Base-by-base conservation (phyloP, 37 sponge, comb jelly and placozoan genomes). In the Aphrocallistes beatrix region DNA sequence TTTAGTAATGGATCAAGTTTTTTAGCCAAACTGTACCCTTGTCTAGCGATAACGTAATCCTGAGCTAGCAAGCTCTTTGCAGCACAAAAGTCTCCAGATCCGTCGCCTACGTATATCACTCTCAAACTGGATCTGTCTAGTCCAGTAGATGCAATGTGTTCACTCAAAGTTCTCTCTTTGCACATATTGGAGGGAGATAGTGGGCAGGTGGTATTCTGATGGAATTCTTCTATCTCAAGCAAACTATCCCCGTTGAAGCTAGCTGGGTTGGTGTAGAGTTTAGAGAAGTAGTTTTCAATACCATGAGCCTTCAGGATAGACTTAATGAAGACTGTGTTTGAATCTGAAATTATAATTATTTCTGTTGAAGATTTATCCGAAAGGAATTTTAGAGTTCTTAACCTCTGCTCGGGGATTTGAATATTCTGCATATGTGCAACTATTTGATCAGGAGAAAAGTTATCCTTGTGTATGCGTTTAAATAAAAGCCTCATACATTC, bases 51-150 rank as follows among this genome's bases (percentile, higher is more conserved):
- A 34, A 89, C 88, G 37, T 81, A 51, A 88, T 93, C 94, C 9
- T 51, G 37, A 1, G 42, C 51, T 0, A 36, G 37, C 42, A 93
- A 51, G 19, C 38, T 30, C 39, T 88, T 32, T 36, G 82, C 23
- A 23, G 94, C 86, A 84, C 91, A 91, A 25, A 85, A 51, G 84
- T 93, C 94, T 28, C 84, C 84, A 0, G 39, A 28, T 16, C 94
- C 94, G 86, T 93, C 94, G 0, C 94, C 94, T 0, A 89, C 51
- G 85, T 93, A 93, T 30, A 93, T 87, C 1, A 88, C 82, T 51
- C 81, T 83, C 36, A 28, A 16, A 83, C 88, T 89, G 39, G 42
- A 37, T 36, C 39, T 81, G 37, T 81, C 34, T 21, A 60, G 17
- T 0, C 37, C 36, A 1, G 37, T 32, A 19, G 21, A 32, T 0